Percentiles rank a stretch among this genome's conserved stretches.
Conservation (phyloP, 2,797 vertebrate species). For the Varecia variegata region DNA sequence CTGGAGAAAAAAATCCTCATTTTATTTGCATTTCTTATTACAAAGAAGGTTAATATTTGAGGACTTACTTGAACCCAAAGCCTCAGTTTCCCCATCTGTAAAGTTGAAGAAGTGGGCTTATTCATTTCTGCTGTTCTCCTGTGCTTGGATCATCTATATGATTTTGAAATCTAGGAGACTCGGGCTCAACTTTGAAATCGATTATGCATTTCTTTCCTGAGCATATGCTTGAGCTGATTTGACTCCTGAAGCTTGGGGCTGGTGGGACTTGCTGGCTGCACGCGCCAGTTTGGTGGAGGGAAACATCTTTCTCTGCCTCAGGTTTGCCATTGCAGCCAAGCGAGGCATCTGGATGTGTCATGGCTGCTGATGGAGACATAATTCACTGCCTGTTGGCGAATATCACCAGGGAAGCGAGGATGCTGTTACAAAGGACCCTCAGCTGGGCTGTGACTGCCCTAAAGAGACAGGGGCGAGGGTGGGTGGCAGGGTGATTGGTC, state of each 20-base stretch:
- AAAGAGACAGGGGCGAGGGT: neutral
- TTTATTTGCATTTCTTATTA: neutral
- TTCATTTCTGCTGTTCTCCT: neutral
- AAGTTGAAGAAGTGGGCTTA: neutral
- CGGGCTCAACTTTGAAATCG: neutral
- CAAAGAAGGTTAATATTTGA: neutral
- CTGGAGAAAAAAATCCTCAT: neutral
- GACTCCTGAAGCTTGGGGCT: neutral
- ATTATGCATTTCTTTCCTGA: neutral
- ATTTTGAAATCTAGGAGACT: neutral
- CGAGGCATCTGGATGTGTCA: neutral
- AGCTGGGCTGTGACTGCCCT: neutral
- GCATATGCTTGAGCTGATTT: neutral
- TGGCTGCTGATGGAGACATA: neutral
- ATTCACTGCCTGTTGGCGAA: neutral
- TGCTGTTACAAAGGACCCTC: neutral
- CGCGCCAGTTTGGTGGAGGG: neutral
- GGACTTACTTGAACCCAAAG: neutral
- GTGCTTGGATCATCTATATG: neutral
- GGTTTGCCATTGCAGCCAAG: too few relatives aligned
- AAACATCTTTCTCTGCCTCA: neutral
- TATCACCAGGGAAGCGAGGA: neutral
- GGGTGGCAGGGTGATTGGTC: neutral
- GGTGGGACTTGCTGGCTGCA: neutral
- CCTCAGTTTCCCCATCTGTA: neutral